These are phyloP conservation scores for Sthenelais limicola DNA, from an alignment of 2,888 invertebrate species.

Conservation along the genomic window DNA sequence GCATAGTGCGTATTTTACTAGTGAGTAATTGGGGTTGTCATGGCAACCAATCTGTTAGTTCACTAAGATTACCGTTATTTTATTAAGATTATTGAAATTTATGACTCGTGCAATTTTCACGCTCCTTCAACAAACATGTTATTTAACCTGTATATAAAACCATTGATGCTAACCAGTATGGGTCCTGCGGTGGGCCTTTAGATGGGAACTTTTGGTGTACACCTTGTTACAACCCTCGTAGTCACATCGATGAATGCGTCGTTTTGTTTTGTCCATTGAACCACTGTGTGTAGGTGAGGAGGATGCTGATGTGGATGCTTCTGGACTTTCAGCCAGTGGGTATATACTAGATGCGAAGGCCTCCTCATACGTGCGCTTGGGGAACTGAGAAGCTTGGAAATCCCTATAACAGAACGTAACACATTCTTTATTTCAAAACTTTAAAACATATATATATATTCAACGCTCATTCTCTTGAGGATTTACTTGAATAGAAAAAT, in stretches of 20 bases:
- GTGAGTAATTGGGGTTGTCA: too few species aligned
- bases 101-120: too few species aligned
- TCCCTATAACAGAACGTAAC: constrained; percentile 10
- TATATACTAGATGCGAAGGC: constrained; percentile 15
- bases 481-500: neutral
- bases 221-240: constrained; percentile 76
- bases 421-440: neutral
- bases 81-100: too few species aligned
- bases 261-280: constrained; percentile 16
- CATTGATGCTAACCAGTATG: constrained; percentile 76
- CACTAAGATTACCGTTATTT: too few species aligned
- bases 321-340: constrained; percentile 10
- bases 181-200: constrained; percentile 77
- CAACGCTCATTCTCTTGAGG: neutral
- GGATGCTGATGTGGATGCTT: neutral
- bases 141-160: too few species aligned
- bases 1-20: too few species aligned
- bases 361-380: constrained; percentile 6
- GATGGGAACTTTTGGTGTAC: constrained; percentile 78
- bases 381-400: constrained; percentile 5
- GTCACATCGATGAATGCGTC: constrained; percentile 67
- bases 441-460: neutral
- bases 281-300: constrained; percentile 1
- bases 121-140: too few species aligned
- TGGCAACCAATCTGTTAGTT: too few species aligned